phyloP scores from a whole-genome alignment of 2,797 vertebrate genomes.

The Spondyliosoma cantharus region DNA sequence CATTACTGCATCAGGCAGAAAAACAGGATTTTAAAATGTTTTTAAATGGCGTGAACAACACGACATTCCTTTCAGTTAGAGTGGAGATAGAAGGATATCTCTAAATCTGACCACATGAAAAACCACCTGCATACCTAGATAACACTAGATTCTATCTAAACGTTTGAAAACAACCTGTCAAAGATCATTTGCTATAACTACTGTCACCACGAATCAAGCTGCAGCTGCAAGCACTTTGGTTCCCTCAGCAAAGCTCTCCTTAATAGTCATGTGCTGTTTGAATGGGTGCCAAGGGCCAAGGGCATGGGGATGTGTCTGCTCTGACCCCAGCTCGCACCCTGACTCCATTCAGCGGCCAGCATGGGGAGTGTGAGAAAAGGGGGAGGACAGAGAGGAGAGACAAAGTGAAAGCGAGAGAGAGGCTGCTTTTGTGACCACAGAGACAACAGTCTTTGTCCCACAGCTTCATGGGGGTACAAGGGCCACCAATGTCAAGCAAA shows the following conservation, averaged over 20 bases:
- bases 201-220: not conserved
- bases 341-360: conserved; percentile 78
- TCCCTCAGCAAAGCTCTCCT: conserved; percentile 44
- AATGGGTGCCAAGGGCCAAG: conserved; percentile 73
- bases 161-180: not conserved
- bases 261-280: conserved; percentile 67
- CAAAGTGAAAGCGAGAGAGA: conserved; percentile 74
- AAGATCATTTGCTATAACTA: not conserved
- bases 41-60: not conserved
- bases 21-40: not conserved
- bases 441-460: conserved; percentile 87
- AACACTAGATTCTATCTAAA: not conserved
- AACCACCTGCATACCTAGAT: not conserved
- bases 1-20: not conserved
- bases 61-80: not conserved
- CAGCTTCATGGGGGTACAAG: conserved; percentile 82
- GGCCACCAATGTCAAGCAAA: conserved; percentile 87
- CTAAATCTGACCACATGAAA: not conserved
- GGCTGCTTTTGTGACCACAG: conserved; percentile 84
- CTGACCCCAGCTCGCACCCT: conserved; percentile 76
- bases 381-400: conserved; percentile 70
- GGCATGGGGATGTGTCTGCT: conserved; percentile 65
- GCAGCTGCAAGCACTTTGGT: conserved; percentile 36
- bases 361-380: conserved; percentile 84
- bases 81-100: not conserved